phyloP scores from a whole-genome alignment of 2,888 invertebrate species.

The Cheilosia impressa region DNA sequence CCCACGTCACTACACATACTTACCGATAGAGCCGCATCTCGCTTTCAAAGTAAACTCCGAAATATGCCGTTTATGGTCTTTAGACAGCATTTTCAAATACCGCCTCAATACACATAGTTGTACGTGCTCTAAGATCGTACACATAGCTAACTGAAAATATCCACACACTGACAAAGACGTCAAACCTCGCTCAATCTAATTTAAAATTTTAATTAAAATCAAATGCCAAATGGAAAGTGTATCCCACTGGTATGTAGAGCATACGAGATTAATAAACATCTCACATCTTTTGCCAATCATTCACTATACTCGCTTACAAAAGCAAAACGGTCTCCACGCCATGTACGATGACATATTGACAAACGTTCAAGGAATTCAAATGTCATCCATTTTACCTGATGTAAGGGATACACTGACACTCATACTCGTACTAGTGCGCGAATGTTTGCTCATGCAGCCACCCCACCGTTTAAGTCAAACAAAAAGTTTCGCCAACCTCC shows the following conservation, averaged over 20 bases:
- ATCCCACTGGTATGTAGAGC: not conserved
- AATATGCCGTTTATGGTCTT: too few relatives aligned
- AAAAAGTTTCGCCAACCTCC: constrained; percentile 45
- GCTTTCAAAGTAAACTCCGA: too few relatives aligned
- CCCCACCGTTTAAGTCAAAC: constrained; percentile 31
- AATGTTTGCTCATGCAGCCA: not conserved
- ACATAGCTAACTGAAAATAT: not conserved
- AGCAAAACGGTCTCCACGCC: not conserved
- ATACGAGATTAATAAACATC: constrained; percentile 33
- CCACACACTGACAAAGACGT: not conserved
- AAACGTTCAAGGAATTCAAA: constrained; percentile 53
- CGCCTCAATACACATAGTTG: not conserved
- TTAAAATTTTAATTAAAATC: constrained; percentile 52
- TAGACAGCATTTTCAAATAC: too few relatives aligned
- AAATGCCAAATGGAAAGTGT: constrained; percentile 21
- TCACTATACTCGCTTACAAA: constrained; percentile 1
- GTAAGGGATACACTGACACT: constrained; percentile 1
- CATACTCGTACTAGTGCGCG: not conserved
- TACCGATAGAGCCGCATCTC: too few relatives aligned
- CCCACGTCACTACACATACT: too few relatives aligned
- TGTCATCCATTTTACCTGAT: constrained; percentile 38
- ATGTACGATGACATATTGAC: constrained; percentile 10
- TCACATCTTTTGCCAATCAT: constrained; percentile 41
- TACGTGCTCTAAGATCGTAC: not conserved
- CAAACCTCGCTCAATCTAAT: constrained; percentile 29